Conservation (phyloP, 2,113 vertebrate species). For the Cochlearius cochlearius region DNA sequence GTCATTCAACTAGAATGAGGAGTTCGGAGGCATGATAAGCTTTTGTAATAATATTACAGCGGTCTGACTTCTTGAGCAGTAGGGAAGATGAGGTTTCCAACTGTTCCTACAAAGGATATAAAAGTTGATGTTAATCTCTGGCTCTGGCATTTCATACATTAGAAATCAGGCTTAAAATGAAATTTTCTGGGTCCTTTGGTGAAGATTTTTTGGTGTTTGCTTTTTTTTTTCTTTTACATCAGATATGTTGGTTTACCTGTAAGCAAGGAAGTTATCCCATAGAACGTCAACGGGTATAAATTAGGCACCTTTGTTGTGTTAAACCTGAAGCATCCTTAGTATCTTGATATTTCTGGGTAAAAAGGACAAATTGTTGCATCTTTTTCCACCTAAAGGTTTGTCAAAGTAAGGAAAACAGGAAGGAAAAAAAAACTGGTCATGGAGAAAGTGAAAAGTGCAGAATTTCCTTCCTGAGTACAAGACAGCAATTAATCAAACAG, state of each 20-base stretch:
- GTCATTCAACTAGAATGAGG: not conserved
- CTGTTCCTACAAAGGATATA: not conserved
- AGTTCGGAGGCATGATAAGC: not conserved
- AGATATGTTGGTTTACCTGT: not conserved
- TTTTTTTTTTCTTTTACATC: not conserved
- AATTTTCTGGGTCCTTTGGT: not conserved
- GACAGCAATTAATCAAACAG: not conserved
- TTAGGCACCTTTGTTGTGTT: not conserved
- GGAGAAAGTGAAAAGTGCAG: not conserved
- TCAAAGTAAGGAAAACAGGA: not conserved
- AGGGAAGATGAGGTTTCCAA: conserved; percentile 28
- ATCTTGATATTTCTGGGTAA: not conserved
- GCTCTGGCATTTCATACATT: not conserved
- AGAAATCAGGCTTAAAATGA: not conserved
- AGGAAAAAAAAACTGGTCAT: not conserved
- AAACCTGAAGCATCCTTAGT: not conserved
- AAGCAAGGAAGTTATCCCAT: not conserved
- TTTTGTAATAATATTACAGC: not conserved
- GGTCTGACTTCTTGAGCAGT: not conserved
- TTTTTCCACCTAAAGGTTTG: not conserved
- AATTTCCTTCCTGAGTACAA: not conserved
- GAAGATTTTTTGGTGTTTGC: not conserved
- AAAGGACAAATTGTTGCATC: not conserved
- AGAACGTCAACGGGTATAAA: not conserved
- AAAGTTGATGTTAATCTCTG: not conserved